Conservation (phyloP, 2,113 vertebrate species). For the Charina bottae region DNA sequence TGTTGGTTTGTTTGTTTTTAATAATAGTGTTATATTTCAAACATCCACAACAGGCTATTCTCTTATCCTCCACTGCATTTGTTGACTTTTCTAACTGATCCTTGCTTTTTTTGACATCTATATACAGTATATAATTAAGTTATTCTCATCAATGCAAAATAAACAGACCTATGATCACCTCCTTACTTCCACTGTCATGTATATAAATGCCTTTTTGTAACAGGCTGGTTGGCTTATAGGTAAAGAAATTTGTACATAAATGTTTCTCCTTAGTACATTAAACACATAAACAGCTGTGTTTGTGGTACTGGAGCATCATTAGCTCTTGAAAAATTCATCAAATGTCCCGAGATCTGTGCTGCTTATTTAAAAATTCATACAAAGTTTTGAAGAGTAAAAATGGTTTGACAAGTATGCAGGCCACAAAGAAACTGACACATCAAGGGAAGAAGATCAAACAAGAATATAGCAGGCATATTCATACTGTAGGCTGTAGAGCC, state of each 20-base stretch:
- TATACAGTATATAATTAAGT: background rate
- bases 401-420: slow-evolving; percentile 75
- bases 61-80: background rate
- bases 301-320: slow-evolving; percentile 66
- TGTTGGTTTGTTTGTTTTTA: background rate
- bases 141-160: slow-evolving; percentile 36
- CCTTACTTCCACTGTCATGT: slow-evolving; percentile 34
- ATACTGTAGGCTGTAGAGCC: slow-evolving; percentile 61
- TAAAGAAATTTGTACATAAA: slow-evolving; percentile 65
- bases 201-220: slow-evolving; percentile 52
- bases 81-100: background rate
- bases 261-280: slow-evolving; percentile 67
- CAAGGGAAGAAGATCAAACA: slow-evolving; percentile 79
- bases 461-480: slow-evolving; percentile 68
- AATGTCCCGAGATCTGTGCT: slow-evolving; percentile 62
- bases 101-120: background rate
- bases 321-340: slow-evolving; percentile 73
- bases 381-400: slow-evolving; percentile 77
- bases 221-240: slow-evolving; percentile 31
- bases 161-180: slow-evolving; percentile 26
- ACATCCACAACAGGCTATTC: slow-evolving; percentile 15
- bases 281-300: slow-evolving; percentile 55
- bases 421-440: slow-evolving; percentile 77
- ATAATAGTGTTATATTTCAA: background rate
- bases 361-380: slow-evolving; percentile 75